These are phyloP conservation scores for Leptodactylus fuscus DNA, from an alignment of 2,113 vertebrate genomes.

Conservation along the genomic window DNA sequence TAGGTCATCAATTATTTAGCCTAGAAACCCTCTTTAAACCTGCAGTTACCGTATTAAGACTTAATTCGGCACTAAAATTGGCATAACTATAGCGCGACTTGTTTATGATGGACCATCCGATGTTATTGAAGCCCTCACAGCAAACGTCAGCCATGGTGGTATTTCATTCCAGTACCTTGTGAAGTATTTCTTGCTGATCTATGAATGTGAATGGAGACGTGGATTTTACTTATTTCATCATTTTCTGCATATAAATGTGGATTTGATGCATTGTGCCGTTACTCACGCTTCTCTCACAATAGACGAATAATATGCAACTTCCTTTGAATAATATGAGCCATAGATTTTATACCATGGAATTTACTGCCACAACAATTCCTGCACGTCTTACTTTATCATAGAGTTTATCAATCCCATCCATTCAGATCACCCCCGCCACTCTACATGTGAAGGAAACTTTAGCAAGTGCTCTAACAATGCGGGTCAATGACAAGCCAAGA, in stretches of 20 bases:
- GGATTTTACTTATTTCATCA: slow-evolving; percentile 20
- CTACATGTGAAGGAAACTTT: background rate
- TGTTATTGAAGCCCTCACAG: background rate
- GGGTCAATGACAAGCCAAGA: background rate
- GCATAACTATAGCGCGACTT: background rate
- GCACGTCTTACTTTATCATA: slow-evolving; percentile 44
- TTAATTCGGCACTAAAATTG: no score
- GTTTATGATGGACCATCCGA: background rate
- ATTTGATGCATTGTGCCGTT: slow-evolving; percentile 35
- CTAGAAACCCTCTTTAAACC: no score
- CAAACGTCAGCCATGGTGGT: background rate
- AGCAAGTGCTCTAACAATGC: background rate
- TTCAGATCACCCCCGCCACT: background rate
- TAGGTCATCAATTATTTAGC: no score
- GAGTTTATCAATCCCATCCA: background rate
- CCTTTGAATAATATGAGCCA: slow-evolving; percentile 53
- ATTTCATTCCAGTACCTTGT: background rate
- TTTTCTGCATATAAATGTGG: slow-evolving; percentile 26
- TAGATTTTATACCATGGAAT: slow-evolving; percentile 51
- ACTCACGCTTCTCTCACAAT: slow-evolving; percentile 46
- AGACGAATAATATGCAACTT: slow-evolving; percentile 39
- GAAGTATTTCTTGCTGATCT: background rate
- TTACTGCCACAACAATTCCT: slow-evolving; percentile 50
- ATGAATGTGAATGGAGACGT: slow-evolving; percentile 16
- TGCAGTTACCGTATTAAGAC: no score